Conservation (phyloP, 2,113 vertebrate species). For the Apteryx mantelli region DNA sequence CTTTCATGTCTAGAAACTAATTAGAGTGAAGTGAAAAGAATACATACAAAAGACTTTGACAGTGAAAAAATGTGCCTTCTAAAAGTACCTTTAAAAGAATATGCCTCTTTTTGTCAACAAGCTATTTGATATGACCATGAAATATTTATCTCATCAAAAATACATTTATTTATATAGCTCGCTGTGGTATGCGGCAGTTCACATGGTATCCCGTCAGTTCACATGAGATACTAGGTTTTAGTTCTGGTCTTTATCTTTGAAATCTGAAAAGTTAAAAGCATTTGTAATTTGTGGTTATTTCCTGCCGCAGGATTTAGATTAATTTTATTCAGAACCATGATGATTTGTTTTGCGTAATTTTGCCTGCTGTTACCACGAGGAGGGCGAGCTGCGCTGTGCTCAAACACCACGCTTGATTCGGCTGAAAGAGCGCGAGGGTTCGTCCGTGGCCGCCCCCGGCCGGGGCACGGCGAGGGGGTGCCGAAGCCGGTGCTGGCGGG, state of each 20-base stretch:
- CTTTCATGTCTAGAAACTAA: constrained; percentile 15
- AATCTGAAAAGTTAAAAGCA: constrained; percentile 1
- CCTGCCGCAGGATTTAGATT: neutral
- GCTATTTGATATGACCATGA: neutral
- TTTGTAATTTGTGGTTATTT: constrained; percentile 8
- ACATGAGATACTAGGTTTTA: neutral
- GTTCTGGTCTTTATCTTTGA: neutral
- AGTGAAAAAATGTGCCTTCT: neutral
- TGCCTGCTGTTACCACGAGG: neutral
- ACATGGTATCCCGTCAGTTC: neutral
- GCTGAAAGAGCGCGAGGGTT: neutral
- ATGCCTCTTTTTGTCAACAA: neutral
- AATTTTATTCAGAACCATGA: neutral
- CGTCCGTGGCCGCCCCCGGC: accelerated
- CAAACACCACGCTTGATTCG: neutral
- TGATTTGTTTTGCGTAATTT: neutral
- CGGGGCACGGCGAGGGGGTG: neutral
- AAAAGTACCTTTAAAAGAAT: neutral
- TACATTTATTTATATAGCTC: constrained; percentile 20
- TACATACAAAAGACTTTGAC: neutral
- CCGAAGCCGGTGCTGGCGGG: neutral
- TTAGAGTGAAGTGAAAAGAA: constrained; percentile 8
- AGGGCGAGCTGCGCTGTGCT: neutral
- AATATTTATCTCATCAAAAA: constrained; percentile 14
- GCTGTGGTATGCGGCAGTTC: neutral